Evolutionary conservation across 2,797 vertebrate species (phyloP).

Genomic region (Sebastes wilsoni): DNA sequence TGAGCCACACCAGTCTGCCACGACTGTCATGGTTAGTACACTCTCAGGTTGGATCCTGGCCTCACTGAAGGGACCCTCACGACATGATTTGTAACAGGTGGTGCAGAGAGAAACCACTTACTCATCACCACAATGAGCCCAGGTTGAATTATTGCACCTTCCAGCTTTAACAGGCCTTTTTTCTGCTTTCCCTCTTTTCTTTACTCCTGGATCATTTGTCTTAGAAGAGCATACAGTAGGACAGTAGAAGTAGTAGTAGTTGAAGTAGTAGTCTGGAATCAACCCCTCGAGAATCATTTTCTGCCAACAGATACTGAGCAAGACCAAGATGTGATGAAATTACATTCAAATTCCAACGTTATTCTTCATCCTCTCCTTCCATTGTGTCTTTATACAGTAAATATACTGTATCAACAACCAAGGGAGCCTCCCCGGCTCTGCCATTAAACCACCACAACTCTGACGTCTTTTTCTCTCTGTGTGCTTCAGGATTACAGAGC

Average conservation of each 20-base stretch:
- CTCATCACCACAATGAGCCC: too few relatives aligned
- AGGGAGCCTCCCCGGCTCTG: neutral
- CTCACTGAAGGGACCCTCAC: neutral
- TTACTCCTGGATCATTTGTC: neutral
- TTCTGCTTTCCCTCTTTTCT: neutral
- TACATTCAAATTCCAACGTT: neutral
- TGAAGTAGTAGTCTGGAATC: too few relatives aligned
- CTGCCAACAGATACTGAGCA: too few relatives aligned
- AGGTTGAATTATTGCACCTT: too few relatives aligned
- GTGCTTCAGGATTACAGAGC: constrained; percentile 45
- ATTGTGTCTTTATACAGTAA: neutral
- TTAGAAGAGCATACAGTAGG: too few relatives aligned
- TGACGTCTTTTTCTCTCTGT: constrained; percentile 25
- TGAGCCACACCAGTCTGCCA: too few relatives aligned
- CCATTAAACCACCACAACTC: constrained; percentile 12
- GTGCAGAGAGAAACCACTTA: neutral
- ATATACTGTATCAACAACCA: neutral
- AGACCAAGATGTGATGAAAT: neutral
- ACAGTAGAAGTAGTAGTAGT: too few relatives aligned
- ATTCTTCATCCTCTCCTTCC: neutral
- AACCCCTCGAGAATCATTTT: too few relatives aligned
- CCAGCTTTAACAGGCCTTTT: neutral
- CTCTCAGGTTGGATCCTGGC: neutral
- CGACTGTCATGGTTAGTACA: neutral
- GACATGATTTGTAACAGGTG: neutral